Evolutionary conservation across 2,797 vertebrate genomes (phyloP), one percentile per base, ranked within the genome.

Genomic region (Aotus griseimembra): DNA sequence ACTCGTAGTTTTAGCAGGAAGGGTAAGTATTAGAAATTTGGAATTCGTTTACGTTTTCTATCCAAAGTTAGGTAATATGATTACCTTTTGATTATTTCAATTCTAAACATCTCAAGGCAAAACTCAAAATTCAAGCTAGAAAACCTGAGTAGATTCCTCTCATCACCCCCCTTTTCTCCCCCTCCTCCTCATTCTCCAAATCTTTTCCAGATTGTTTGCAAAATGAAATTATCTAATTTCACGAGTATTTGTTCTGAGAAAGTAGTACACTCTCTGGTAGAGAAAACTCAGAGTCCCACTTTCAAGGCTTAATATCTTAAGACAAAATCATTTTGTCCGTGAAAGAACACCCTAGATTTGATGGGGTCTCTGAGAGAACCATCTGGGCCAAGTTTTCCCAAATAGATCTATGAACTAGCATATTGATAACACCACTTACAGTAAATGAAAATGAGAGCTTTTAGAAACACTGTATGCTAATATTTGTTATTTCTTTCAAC

Each of bases 161-260:
- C 55, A 82, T 76, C 24, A 19, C 10, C 89, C 73, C 41, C 30
- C 41, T 0, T 14, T 8, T 1, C 39, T 73, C 44, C 79, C 76
- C 70, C 41, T 72, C 4, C 4, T 81, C 15, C 19, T 96, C 44
- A 39, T 81, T 86, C 75, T 82, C 88, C 80, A 98, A 98, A 98
- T 97, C 93, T 97, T 97, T 98, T 98, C 98, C 97, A 97, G 97
- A 97, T 96, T 98, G 96, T 97, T 98, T 97, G 90, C 92, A 97
- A 96, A 98, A 97, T 97, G 96, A 97, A 98, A 98, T 98, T 98
- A 98, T 91, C 97, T 97, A 98, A 98, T 98, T 98, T 98, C 97
- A 98, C 2, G 90, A 97, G 97, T 96, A 97, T 98, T 97, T 97
- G 93, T 98, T 97, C 96, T 93, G 82, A 98, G 76, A 97, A 96